These are phyloP conservation scores for Oscheius sp. DNA, from an alignment of 2,888 invertebrate genomes.

Conservation along the genomic window DNA sequence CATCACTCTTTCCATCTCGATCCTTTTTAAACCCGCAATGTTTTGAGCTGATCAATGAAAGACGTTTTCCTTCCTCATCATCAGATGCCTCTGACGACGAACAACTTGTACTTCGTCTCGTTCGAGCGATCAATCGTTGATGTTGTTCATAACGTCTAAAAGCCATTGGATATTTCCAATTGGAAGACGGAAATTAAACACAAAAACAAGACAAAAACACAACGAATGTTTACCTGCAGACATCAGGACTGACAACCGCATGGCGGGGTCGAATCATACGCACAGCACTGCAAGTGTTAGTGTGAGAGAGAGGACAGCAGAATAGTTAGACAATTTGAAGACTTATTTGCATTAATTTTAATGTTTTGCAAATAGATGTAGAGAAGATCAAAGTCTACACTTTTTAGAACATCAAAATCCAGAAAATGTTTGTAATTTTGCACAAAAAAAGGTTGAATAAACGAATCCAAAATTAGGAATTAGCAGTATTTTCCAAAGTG, in stretches of 20 bases:
- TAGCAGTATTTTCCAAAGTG: too few species aligned
- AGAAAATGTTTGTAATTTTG: too few species aligned
- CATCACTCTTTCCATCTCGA: constrained; percentile 16
- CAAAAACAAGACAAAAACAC: background rate
- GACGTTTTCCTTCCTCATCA: constrained; percentile 73
- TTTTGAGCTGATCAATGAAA: constrained; percentile 52
- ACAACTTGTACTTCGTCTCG: constrained; percentile 77
- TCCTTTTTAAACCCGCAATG: constrained; percentile 30
- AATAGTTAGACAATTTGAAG: too few species aligned
- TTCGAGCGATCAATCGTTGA: constrained; percentile 49
- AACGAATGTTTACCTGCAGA: constrained; percentile 43
- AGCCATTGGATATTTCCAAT: background rate
- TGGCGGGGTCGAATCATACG: constrained; percentile 66
- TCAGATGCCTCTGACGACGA: constrained; percentile 94
- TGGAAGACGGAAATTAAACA: background rate
- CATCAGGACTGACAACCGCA: constrained; percentile 66
- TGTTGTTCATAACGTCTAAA: constrained; percentile 61
- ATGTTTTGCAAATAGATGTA: too few species aligned
- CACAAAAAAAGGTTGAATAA: too few species aligned
- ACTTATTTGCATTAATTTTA: too few species aligned
- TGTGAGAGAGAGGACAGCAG: too few species aligned
- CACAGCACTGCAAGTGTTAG: constrained; percentile 50
- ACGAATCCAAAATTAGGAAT: too few species aligned
- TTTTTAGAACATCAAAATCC: too few species aligned
- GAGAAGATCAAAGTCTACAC: too few species aligned